Conservation (phyloP, 2,888 invertebrate genomes). For the Ariolimax columbianus region DNA sequence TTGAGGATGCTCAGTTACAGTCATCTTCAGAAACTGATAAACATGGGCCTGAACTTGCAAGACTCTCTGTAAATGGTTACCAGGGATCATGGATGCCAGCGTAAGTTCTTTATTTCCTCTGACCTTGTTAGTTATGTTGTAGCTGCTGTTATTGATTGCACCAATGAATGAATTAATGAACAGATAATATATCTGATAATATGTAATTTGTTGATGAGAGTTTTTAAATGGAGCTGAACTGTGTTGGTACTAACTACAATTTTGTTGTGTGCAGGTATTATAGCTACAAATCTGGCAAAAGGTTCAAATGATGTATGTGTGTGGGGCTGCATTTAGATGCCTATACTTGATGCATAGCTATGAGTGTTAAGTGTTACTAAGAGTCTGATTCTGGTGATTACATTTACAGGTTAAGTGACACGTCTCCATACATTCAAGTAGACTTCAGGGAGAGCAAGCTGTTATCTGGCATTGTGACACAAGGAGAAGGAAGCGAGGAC, state of each 20-base stretch:
- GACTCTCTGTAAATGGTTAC: constrained; percentile 74
- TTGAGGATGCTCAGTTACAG: constrained; percentile 83
- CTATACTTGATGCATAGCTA: not conserved
- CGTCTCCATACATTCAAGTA: constrained; percentile 58
- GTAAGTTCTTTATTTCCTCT: constrained; percentile 55
- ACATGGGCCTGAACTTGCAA: constrained; percentile 79
- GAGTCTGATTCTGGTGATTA: not conserved
- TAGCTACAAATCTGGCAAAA: not conserved
- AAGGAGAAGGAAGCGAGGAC: constrained; percentile 61
- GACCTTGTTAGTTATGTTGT: not conserved
- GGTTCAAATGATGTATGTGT: not conserved
- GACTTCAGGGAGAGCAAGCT: constrained; percentile 62
- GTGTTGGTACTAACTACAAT: too few species aligned
- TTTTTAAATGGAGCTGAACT: too few species aligned
- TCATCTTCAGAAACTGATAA: constrained; percentile 82
- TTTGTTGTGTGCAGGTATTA: too few species aligned
- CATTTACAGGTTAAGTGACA: constrained; percentile 37
- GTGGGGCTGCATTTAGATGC: not conserved
- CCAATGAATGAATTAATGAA: not conserved
- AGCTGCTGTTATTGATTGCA: not conserved
- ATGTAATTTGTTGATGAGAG: too few species aligned
- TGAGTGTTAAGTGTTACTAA: too few species aligned
- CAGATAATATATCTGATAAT: not conserved
- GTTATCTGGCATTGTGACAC: constrained; percentile 64
- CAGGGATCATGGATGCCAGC: constrained; percentile 56